These are phyloP conservation scores for Aldrovandia affinis DNA, from an alignment of 2,797 vertebrate species.

Conservation along the genomic window DNA sequence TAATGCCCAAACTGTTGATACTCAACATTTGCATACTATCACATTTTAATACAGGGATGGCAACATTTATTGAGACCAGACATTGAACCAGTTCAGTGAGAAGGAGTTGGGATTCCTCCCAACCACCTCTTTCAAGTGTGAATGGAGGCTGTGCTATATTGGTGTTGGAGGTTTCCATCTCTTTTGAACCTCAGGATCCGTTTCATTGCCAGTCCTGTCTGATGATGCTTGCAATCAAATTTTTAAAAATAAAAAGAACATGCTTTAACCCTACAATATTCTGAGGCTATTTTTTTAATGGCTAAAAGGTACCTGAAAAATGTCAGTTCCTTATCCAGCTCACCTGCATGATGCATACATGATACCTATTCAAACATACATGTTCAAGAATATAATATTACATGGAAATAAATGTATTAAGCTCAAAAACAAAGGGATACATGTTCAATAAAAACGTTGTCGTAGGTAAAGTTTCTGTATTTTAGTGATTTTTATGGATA, in stretches of 20 bases:
- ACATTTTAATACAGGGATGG: too few species aligned
- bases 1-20: too few species aligned
- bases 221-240: conserved; percentile 41
- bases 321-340: not conserved
- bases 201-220: conserved; percentile 45
- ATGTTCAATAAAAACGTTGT: too few species aligned
- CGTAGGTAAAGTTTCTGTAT: too few species aligned
- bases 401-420: too few species aligned
- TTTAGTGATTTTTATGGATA: too few species aligned
- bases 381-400: not conserved
- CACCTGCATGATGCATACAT: not conserved
- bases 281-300: not conserved
- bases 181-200: conserved; percentile 41
- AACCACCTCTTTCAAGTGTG: conserved; percentile 2
- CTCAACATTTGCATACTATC: too few species aligned
- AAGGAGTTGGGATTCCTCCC: not conserved
- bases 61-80: too few species aligned
- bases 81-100: too few species aligned
- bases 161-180: conserved; percentile 28
- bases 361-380: not conserved
- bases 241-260: conserved; percentile 46
- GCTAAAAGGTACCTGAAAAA: not conserved
- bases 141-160: conserved; percentile 32
- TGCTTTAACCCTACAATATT: conserved; percentile 25
- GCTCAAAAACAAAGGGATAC: not conserved